Evolutionary conservation across 2,113 vertebrate species (phyloP).

Genomic region (Rhinopomastus cyanomelas): DNA sequence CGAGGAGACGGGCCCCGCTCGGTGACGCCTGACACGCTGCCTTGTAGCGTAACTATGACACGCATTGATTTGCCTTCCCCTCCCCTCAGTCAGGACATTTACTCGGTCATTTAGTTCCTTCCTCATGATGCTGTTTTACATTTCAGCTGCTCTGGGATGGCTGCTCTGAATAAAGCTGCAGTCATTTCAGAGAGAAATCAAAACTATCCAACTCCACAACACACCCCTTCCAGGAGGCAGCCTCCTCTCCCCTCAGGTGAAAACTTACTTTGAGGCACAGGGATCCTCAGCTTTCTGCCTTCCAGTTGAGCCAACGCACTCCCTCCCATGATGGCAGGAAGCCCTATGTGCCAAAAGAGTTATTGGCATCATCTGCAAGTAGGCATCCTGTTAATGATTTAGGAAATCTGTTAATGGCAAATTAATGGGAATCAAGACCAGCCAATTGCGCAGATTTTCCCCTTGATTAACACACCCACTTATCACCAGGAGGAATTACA

Average conservation of each 20-base stretch:
- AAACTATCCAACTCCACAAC: background rate
- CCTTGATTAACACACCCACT: constrained; percentile 52
- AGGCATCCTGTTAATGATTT: constrained; percentile 45
- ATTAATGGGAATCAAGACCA: constrained; percentile 56
- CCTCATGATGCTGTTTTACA: background rate
- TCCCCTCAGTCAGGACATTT: background rate
- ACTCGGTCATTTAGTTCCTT: background rate
- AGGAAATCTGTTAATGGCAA: constrained; percentile 58
- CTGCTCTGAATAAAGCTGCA: background rate
- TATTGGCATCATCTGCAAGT: constrained; percentile 11
- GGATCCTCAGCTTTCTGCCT: background rate
- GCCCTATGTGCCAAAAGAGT: background rate
- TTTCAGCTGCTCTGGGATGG: background rate
- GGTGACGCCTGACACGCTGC: constrained; percentile 44
- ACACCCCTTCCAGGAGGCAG: background rate
- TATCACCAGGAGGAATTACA: constrained; percentile 37
- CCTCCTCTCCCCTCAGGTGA: background rate
- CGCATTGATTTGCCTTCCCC: constrained; percentile 17
- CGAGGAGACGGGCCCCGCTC: constrained; percentile 21
- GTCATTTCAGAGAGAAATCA: background rate
- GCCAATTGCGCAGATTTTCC: constrained; percentile 53
- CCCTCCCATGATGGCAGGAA: background rate
- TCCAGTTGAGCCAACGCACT: background rate
- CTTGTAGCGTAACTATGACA: constrained; percentile 55
- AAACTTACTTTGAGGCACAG: background rate